Base-by-base conservation (phyloP, 2,113 vertebrate species). In the Chaenogobius annularis region DNA sequence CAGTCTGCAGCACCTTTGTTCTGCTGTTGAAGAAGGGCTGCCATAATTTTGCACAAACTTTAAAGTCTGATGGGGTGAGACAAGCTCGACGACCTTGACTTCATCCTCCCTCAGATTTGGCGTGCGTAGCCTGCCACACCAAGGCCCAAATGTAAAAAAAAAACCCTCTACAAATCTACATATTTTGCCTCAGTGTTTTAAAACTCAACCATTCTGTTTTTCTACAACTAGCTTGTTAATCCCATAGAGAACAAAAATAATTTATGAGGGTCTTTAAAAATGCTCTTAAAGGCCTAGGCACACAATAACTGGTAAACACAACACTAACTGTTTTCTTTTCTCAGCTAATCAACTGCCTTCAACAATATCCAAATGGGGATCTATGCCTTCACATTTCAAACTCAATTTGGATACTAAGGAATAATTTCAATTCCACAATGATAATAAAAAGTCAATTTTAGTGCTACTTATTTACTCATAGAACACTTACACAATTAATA, bases 131-230 rank as follows among this genome's bases (percentile, higher is more conserved):
- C 66, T 54, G 68, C 74, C 74, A 83, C 85, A 85, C 73, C 76
- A 48, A 68, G 69, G 23, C 70, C 75, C 63, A 71, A 79, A 87
- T 72, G 66, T 20, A 54, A 20, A 54, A 20, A 55, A 5, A 86
- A 84, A 31, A 31, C 26, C 82, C 17, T 52, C 48, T n/a, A 0
- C 14, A 73, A 31, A 81, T 72, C 74, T 75, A 75, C 81, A 79
- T 68, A 58, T 89, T 87, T 85, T 47, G 47, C 61, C 69, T 70
- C 74, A 58, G 47, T 73, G 80, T 83, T 74, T 75, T 78, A 66
- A n/a, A 74, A 65, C 52, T 55, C 88, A 86, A 90, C 89, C 90
- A 90, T 91, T 91, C 44, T 52, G 78, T 37, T 66, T 81, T 68
- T 15, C 81, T 44, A 72, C 63, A 68, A 77, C 62, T 59, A 79